Percentiles rank a stretch among this genome's conserved stretches.
Conservation (phyloP, 2,113 vertebrate species). For the Rhinoptilus africanus region DNA sequence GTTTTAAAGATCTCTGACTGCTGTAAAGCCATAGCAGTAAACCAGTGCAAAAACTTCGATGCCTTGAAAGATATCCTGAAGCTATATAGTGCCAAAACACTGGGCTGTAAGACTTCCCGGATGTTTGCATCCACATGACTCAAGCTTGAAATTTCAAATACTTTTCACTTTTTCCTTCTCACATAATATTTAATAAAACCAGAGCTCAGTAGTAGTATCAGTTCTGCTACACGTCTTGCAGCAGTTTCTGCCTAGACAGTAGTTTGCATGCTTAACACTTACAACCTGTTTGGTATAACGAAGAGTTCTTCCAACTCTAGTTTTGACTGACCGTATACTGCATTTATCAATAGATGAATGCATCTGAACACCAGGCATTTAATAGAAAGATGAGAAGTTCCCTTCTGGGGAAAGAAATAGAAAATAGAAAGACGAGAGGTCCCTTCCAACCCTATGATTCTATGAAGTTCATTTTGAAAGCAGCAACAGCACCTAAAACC, state of each 20-base stretch:
- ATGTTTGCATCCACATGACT: slow-evolving; percentile 38
- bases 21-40: slow-evolving; percentile 48
- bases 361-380: neutral
- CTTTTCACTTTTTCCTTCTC: slow-evolving; percentile 56
- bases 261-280: neutral
- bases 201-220: neutral
- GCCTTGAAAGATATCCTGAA: slow-evolving; percentile 27
- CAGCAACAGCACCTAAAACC: neutral
- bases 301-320: neutral
- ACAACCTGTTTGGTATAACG: neutral
- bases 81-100: neutral
- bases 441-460: no score
- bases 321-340: neutral
- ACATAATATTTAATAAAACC: slow-evolving; percentile 56
- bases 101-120: slow-evolving; percentile 15
- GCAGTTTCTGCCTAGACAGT: slow-evolving; percentile 16
- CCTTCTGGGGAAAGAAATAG: no score
- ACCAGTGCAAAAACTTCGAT: slow-evolving; percentile 8
- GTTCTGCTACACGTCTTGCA: neutral
- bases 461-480: neutral
- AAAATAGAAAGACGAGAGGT: no score
- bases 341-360: neutral
- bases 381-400: neutral
- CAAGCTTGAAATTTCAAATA: slow-evolving; percentile 51
- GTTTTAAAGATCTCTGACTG: slow-evolving; percentile 53